phyloP scores from a whole-genome alignment of 2,113 vertebrate genomes.

The Rafetus swinhoei region DNA sequence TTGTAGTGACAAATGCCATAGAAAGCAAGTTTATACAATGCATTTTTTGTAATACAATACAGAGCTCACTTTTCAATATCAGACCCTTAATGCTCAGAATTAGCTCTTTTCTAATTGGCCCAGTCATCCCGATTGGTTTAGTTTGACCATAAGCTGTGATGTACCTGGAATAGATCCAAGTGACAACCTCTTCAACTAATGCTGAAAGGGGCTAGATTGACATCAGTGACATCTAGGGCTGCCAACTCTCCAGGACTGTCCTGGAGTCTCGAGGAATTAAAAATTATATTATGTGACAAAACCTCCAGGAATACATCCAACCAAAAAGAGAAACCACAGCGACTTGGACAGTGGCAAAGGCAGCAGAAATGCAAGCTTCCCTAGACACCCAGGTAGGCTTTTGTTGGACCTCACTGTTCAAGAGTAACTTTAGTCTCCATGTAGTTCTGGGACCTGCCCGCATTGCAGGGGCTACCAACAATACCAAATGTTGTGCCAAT shows the following conservation, averaged over 20 bases:
- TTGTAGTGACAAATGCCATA: not conserved
- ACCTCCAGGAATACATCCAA: too few species aligned
- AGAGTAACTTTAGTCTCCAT: not conserved
- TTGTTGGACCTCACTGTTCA: not conserved
- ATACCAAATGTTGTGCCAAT: not conserved
- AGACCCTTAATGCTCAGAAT: not conserved
- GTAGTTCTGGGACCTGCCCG: accelerated
- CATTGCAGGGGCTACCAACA: not conserved
- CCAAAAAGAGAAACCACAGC: too few species aligned
- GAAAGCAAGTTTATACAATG: not conserved
- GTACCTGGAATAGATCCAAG: not conserved
- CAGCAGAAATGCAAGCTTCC: not conserved
- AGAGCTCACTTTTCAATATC: not conserved
- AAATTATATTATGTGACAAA: too few species aligned
- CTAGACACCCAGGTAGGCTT: not conserved
- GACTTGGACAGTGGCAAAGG: too few species aligned
- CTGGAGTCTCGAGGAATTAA: too few species aligned
- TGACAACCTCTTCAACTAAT: not conserved
- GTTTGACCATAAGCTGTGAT: not conserved
- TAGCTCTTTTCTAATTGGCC: not conserved
- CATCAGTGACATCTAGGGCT: not conserved
- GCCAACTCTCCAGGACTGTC: too few species aligned
- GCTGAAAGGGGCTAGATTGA: not conserved
- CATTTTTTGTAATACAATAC: not conserved
- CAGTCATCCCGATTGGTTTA: not conserved